A percentile compares a stretch with the other conserved stretches of the same genome.
Conservation (phyloP, 2,113 vertebrate species). For the Mormyrus lacerda region DNA sequence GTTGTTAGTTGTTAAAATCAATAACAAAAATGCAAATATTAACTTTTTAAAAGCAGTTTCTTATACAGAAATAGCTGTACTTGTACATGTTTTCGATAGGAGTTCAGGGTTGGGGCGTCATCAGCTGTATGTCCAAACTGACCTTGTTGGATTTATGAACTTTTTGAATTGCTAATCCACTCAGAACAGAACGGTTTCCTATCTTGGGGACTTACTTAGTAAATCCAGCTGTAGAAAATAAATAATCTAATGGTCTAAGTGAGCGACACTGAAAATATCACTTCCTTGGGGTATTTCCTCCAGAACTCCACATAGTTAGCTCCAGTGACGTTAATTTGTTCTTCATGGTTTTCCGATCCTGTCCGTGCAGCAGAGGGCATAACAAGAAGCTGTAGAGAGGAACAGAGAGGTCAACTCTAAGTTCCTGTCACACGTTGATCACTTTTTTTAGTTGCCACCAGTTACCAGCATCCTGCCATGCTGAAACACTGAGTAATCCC, state of each 20-base stretch:
- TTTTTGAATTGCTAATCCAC: no score
- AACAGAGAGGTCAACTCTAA: not conserved
- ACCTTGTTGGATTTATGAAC: no score
- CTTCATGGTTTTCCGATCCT: not conserved
- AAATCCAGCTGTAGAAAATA: constrained; percentile 24
- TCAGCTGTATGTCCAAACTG: no score
- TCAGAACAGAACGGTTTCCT: no score
- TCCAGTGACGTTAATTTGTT: not conserved
- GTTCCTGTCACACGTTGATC: not conserved
- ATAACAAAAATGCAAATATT: no score
- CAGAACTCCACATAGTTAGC: not conserved
- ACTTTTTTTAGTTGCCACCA: not conserved
- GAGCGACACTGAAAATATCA: not conserved
- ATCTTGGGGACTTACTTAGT: not conserved
- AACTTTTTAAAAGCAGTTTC: no score
- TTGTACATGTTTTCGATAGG: no score
- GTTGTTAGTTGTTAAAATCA: no score
- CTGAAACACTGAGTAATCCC: not conserved
- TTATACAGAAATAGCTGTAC: no score
- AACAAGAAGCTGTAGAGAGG: not conserved
- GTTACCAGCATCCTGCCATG: no score
- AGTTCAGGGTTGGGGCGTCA: no score
- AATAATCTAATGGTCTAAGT: not conserved
- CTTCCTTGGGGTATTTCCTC: not conserved
- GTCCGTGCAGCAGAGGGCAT: not conserved